Evolutionary conservation across 2,113 vertebrate genomes (phyloP), one percentile per base, ranked within the genome.

Genomic region (Aspidoscelis tigris): DNA sequence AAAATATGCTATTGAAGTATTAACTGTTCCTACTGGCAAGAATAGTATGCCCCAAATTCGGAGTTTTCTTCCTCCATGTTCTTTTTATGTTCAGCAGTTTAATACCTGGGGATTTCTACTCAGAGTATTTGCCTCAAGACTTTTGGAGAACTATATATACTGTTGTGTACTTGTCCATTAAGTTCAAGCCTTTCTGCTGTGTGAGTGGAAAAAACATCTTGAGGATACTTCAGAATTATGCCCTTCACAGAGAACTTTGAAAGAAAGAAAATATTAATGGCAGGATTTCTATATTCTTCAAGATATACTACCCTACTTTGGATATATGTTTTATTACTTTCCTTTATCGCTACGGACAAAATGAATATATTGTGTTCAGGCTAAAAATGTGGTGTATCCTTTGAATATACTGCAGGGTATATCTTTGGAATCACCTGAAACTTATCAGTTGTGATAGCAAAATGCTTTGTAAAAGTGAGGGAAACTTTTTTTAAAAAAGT

Each of bases 401-500:
- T 84, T 22, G 86, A 89, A 58, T n/a, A 1, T 39, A 4, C 33
- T 76, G 9, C 39, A 26, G 82, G 88, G 68, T 75, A 0, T 1
- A 0, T 65, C 65, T 84, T 76, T 83, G 81, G 50, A 26, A 7
- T 72, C 20, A 65, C 61, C 2, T 61, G 1, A 66, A 74, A 77
- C 24, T 26, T 26, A 39, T 69, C 77, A 86, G 14, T 77, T 22
- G 21, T 86, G 71, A 47, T 22, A 82, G 33, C 18, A 61, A 10
- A 3, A 43, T 0, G 68, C 50, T 84, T 66, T 39, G 16, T 80
- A 20, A 75, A 33, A 78, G 8, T 47, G 6, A 26, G 0, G 22
- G 2, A 16, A n/a, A 1, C 22, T 91, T 39, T 83, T 76, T 85
- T 81, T 84, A 71, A 66, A 89, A 47, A 83, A 84, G 90, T 61